Conservation (phyloP, 2,113 vertebrate species). For the Vidua macroura region DNA sequence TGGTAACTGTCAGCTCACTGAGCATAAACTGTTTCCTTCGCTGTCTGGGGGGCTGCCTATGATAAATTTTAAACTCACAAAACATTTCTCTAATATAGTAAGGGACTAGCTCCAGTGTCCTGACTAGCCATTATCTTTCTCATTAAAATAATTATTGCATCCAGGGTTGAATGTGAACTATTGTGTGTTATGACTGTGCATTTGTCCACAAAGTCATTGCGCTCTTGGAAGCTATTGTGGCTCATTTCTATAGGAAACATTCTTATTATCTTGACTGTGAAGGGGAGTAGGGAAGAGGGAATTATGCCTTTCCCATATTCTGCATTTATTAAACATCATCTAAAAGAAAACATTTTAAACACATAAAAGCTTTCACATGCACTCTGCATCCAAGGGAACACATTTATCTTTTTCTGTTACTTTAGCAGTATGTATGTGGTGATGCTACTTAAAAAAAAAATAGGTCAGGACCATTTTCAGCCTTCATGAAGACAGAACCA, state of each 20-base stretch:
- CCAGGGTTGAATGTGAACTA: constrained; percentile 43
- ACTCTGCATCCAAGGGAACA: constrained; percentile 49
- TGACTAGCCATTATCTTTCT: constrained; percentile 50
- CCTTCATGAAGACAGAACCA: neutral
- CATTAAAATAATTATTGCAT: constrained; percentile 56
- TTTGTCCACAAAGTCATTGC: constrained; percentile 60
- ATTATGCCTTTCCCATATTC: constrained; percentile 42
- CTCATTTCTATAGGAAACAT: constrained; percentile 45
- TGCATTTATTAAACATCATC: constrained; percentile 44
- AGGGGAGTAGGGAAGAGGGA: constrained; percentile 37
- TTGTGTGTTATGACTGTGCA: constrained; percentile 41
- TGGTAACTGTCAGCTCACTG: neutral
- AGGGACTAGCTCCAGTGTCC: constrained; percentile 17
- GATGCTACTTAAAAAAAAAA: constrained; percentile 9
- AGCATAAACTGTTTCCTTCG: neutral
- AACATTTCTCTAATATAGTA: constrained; percentile 34
- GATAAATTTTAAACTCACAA: constrained; percentile 32
- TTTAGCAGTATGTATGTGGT: constrained; percentile 5
- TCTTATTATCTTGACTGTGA: constrained; percentile 43
- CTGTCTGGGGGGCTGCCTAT: neutral
- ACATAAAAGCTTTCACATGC: constrained; percentile 51
- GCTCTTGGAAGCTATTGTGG: constrained; percentile 52
- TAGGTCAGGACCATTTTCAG: constrained; percentile 44
- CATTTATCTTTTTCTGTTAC: constrained; percentile 32
- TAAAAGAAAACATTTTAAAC: constrained; percentile 46